Evolutionary conservation across 1,140 invertebrate genomes (phyloP), one percentile per base, ranked within the genome.

Genomic region (Cryptotermes secundus): DNA sequence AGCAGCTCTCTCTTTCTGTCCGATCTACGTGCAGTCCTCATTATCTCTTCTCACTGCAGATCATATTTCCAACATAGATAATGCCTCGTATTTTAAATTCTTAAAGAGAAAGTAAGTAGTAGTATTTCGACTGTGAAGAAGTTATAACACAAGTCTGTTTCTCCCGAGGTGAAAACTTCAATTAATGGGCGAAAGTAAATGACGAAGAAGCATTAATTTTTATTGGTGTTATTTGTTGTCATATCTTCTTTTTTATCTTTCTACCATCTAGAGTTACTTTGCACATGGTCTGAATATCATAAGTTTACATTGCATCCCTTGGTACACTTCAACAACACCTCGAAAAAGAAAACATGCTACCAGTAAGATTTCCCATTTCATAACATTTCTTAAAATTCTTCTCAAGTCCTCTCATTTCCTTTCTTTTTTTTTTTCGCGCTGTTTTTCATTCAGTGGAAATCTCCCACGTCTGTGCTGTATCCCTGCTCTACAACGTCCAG

Each of bases 291-390:
- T 72, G 59, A 72, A 72, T 72, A 72, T 72, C 59, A 31, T 4
- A 72, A 72, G 26, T 72, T 72, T 9, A 72, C n/a, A 31, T 7
- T 72, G 26, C 26, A 31, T 16, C n/a, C 59, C 59, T 72, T 31
- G 6, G n/a, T 72, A 31, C 1, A 10, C 16, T 72, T 72, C n/a
- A 72, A 7, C n/a, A 72, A 26, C 26, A n/a, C n/a, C 26, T 72
- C 26, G 2, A 31, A 31, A 31, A 72, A 72, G 59, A 31, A 72
- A 72, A 72, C 59, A 72, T 16, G 9, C 59, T 31, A 31, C 59
- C 59, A 72, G n/a, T 72, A 72, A 72, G 59, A n/a, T 72, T 72
- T 72, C 59, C 26, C 59, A 72, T 72, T 72, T 72, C 59, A 72
- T 72, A 26, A 72, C 59, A 31, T 72, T 72, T 72, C 59, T 72